These are phyloP conservation scores for Copsychus sechellarum DNA, from an alignment of 2,113 vertebrate species.

Conservation along the genomic window DNA sequence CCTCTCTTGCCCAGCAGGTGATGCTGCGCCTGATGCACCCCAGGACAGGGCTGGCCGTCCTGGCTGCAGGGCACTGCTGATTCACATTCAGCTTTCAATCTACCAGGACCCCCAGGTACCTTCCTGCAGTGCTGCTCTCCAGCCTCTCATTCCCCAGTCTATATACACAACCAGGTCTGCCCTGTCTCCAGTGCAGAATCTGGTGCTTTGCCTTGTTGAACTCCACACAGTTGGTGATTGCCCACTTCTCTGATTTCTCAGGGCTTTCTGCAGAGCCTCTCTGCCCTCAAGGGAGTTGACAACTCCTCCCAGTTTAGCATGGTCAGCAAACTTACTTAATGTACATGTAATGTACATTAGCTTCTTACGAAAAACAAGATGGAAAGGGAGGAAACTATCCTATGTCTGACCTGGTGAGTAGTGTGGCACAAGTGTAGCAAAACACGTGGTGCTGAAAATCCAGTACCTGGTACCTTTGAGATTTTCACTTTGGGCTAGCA, in stretches of 20 bases:
- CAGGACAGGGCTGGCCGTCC: background rate
- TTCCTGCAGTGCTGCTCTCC: background rate
- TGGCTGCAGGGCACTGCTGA: background rate
- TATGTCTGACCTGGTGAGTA: background rate
- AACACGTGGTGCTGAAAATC: background rate
- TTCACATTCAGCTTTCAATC: rapidly evolving
- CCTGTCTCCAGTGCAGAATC: background rate
- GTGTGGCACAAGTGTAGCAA: background rate
- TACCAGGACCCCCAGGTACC: background rate
- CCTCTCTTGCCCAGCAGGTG: rapidly evolving
- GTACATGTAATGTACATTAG: background rate
- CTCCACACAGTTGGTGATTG: background rate
- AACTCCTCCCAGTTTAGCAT: background rate
- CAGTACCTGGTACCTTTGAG: background rate
- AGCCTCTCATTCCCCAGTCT: background rate
- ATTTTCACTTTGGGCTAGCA: background rate
- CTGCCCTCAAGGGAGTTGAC: background rate
- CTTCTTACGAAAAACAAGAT: background rate
- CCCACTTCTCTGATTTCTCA: background rate
- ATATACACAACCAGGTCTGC: background rate
- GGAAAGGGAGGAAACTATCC: background rate
- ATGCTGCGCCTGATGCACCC: background rate
- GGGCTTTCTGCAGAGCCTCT: background rate
- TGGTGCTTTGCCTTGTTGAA: background rate
- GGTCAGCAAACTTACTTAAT: background rate